Conservation (phyloP, 1,140 invertebrate genomes). For the Papilio dardanus region DNA sequence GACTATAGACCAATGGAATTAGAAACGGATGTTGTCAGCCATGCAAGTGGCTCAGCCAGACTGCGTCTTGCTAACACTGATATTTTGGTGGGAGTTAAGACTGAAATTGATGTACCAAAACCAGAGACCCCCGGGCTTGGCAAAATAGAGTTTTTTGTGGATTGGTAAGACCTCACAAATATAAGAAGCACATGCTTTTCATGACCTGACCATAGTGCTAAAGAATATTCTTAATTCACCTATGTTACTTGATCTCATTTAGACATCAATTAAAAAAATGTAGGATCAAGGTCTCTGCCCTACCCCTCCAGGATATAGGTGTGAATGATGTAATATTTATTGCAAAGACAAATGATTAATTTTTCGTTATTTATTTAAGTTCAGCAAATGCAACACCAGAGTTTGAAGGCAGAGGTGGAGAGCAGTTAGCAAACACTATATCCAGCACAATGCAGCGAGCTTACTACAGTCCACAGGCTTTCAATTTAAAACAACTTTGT, state of each 20-base stretch:
- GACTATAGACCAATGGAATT: slow-evolving; percentile 96
- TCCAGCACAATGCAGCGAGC: slow-evolving; percentile 89
- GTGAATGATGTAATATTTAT: no score
- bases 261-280: no score
- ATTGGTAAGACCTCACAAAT: slow-evolving; percentile 87
- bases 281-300: no score
- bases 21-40: slow-evolving; percentile 94
- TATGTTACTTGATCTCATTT: no score
- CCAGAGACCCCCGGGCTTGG: slow-evolving; percentile 90
- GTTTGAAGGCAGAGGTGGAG: slow-evolving; percentile 97
- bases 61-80: slow-evolving; percentile 95
- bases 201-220: no score
- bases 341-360: no score
- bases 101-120: slow-evolving; percentile 92
- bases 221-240: no score
- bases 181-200: no score
- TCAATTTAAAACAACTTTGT: slow-evolving; percentile 91
- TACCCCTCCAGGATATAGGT: no score
- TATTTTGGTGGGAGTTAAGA: slow-evolving; percentile 95
- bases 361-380: slow-evolving; percentile 79
- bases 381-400: slow-evolving; percentile 97
- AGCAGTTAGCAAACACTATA: slow-evolving; percentile 93
- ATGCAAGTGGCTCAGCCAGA: slow-evolving; percentile 95
- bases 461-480: slow-evolving; percentile 89
- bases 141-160: slow-evolving; percentile 97